A percentile compares a stretch with the other conserved stretches of the same genome.
These are phyloP conservation scores for Ichneumoninae sp. DNA, from an alignment of 2,888 invertebrate genomes.

Conservation along the genomic window DNA sequence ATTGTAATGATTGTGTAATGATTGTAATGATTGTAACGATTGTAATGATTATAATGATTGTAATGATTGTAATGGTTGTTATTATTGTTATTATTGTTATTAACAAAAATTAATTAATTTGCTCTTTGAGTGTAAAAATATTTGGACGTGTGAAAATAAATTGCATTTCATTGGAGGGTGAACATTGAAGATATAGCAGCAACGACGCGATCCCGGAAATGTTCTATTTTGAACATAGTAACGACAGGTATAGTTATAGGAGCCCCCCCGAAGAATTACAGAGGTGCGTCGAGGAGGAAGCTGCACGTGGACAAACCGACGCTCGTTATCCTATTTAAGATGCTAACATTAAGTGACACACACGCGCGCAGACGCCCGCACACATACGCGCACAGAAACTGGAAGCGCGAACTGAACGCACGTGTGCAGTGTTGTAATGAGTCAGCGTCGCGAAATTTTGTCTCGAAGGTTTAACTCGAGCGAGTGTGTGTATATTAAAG, in stretches of 20 bases:
- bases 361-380: background rate
- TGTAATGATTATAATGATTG: background rate
- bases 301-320: conserved; percentile 66
- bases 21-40: background rate
- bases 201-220: conserved; percentile 53
- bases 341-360: conserved; percentile 67
- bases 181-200: conserved; percentile 3
- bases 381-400: background rate
- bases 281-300: conserved; percentile 61
- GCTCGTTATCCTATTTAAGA: conserved; percentile 68
- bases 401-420: conserved; percentile 12
- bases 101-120: background rate
- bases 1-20: background rate
- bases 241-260: conserved; percentile 52
- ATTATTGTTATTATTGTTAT: too few species aligned
- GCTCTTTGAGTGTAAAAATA: background rate
- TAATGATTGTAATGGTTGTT: too few species aligned
- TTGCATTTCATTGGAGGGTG: background rate
- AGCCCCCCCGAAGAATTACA: conserved; percentile 44
- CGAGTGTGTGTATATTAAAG: conserved; percentile 50
- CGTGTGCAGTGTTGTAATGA: conserved; percentile 62
- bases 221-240: conserved; percentile 50
- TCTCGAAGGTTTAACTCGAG: conserved; percentile 35
- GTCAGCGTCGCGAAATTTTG: conserved; percentile 66
- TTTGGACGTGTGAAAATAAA: background rate